Percentiles rank a stretch among this genome's conserved stretches.
phyloP scores from a whole-genome alignment of 2,113 vertebrate genomes.

The Abramis brama region DNA sequence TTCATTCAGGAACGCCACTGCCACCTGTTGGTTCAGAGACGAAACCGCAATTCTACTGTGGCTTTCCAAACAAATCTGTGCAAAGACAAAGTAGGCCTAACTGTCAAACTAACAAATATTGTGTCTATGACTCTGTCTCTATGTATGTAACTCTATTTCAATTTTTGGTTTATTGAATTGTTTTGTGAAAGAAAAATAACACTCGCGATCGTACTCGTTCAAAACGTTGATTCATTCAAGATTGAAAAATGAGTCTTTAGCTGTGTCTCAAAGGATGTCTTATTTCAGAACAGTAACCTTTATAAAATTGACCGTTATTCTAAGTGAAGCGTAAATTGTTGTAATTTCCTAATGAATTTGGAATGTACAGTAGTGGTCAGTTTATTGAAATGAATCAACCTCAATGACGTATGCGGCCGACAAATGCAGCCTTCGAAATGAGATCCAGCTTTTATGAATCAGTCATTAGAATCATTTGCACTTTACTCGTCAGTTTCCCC shows the following conservation, averaged over 20 bases:
- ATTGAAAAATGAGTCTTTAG: too few relatives aligned
- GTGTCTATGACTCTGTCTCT: not conserved
- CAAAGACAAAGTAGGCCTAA: not conserved
- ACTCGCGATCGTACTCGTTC: not conserved
- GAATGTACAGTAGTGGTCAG: too few relatives aligned
- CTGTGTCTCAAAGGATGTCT: too few relatives aligned
- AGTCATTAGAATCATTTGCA: not conserved
- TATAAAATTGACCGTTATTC: too few relatives aligned
- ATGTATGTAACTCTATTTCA: not conserved
- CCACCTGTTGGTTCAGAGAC: not conserved
- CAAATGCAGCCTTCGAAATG: too few relatives aligned
- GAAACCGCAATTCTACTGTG: not conserved
- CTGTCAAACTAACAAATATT: not conserved
- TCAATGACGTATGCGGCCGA: too few relatives aligned
- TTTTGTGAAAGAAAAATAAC: not conserved
- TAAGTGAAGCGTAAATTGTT: too few relatives aligned
- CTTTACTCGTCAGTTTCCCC: not conserved
- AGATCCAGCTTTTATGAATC: not conserved
- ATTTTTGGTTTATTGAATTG: not conserved
- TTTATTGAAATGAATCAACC: too few relatives aligned
- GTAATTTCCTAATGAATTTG: too few relatives aligned
- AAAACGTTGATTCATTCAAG: not conserved
- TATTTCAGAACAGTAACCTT: too few relatives aligned
- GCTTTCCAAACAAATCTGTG: not conserved
- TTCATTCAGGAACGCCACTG: not conserved